These are phyloP conservation scores for Macquaria ambigua DNA, from an alignment of 2,113 vertebrate genomes.

Conservation along the genomic window DNA sequence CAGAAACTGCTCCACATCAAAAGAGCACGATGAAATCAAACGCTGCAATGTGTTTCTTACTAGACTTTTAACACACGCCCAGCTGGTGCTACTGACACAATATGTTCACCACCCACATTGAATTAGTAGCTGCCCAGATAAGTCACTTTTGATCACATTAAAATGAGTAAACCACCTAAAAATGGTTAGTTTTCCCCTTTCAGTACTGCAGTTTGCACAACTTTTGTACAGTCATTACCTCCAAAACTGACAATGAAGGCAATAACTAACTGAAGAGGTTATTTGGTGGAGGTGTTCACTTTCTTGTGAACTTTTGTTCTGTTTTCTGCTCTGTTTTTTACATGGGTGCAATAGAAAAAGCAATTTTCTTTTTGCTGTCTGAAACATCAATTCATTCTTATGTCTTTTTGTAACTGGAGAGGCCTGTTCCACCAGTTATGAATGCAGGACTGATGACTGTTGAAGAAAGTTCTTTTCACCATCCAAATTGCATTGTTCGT, in stretches of 20 bases:
- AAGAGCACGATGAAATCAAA: constrained; percentile 56
- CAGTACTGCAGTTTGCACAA: not conserved
- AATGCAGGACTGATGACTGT: not conserved
- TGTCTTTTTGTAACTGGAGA: not conserved
- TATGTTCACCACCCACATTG: constrained; percentile 45
- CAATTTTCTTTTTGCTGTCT: not conserved
- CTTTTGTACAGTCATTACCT: not conserved
- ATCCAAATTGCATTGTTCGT: not conserved
- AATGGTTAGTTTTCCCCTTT: not conserved
- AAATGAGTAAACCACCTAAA: not conserved
- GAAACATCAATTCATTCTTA: not conserved
- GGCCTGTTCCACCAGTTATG: not conserved
- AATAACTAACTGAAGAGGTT: not conserved
- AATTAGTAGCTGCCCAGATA: constrained; percentile 7
- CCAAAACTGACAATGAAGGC: not conserved
- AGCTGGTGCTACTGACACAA: constrained; percentile 48
- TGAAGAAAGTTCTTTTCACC: not conserved
- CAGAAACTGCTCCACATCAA: constrained; percentile 54
- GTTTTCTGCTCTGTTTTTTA: not conserved
- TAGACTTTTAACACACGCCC: constrained; percentile 31
- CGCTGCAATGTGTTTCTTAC: constrained; percentile 14
- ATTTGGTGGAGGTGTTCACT: not conserved
- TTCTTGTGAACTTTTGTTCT: not conserved
- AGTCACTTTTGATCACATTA: not conserved
- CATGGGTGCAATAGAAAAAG: not conserved